These are phyloP conservation scores for Columba janthina DNA, from an alignment of 2,113 vertebrate genomes.

Conservation along the genomic window DNA sequence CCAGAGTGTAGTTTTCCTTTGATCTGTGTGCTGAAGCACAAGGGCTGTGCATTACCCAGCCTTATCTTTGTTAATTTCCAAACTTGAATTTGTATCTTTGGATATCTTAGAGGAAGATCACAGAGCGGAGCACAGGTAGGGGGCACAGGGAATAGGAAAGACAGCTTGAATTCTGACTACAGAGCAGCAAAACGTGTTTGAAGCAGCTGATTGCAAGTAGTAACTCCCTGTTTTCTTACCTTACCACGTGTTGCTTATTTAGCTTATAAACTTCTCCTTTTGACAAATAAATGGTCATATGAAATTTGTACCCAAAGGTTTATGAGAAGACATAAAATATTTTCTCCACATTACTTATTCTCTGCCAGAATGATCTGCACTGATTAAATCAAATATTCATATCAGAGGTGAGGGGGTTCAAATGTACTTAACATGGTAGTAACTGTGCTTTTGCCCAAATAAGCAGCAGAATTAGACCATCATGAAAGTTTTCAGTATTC, in stretches of 20 bases:
- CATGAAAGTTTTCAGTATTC: not conserved
- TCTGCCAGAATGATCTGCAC: not conserved
- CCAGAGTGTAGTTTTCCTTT: not conserved
- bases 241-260: not conserved
- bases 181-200: not conserved
- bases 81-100: not conserved
- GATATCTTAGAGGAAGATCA: not conserved
- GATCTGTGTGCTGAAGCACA: not conserved
- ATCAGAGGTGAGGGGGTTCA: accelerated
- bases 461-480: not conserved
- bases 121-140: not conserved
- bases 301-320: not conserved
- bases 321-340: not conserved
- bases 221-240: not conserved
- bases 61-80: not conserved
- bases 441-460: not conserved
- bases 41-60: not conserved
- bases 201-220: not conserved
- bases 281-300: not conserved
- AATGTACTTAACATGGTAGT: not conserved
- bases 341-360: not conserved
- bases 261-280: not conserved
- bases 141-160: not conserved
- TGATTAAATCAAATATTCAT: not conserved
- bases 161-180: not conserved